phyloP scores from a whole-genome alignment of 1,140 invertebrate species.

The Drosophila navojoa region DNA sequence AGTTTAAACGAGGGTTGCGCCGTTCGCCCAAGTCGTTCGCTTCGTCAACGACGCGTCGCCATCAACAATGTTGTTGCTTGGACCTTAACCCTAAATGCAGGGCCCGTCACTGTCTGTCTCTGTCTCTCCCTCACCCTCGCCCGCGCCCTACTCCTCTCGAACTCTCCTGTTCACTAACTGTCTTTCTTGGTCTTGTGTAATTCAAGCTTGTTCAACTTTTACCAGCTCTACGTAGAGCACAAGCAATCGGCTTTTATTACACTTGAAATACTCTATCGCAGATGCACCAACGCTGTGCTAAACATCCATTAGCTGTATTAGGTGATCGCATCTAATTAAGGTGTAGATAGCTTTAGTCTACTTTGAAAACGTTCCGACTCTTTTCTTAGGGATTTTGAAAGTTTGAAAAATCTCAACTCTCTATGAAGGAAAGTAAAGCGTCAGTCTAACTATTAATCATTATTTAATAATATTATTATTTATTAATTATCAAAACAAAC shows the following conservation, averaged over 20 bases:
- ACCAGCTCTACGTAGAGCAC: constrained; percentile 39
- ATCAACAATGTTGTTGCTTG: constrained; percentile 24
- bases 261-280: constrained; percentile 33
- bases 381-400: not conserved
- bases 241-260: constrained; percentile 43
- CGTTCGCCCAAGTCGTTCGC: constrained; percentile 42
- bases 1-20: constrained; percentile 64
- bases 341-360: too few species aligned
- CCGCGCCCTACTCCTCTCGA: not conserved
- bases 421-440: too few species aligned
- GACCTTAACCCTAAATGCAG: constrained; percentile 60
- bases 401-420: too few species aligned
- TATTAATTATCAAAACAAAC: too few species aligned
- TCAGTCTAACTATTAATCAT: too few species aligned
- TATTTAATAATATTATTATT: too few species aligned
- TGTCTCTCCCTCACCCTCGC: too few species aligned
- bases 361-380: too few species aligned
- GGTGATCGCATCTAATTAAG: not conserved
- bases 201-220: constrained; percentile 61
- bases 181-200: constrained; percentile 44
- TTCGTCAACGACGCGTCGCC: constrained; percentile 25
- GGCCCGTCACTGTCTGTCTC: constrained; percentile 4
- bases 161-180: not conserved
- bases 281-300: not conserved
- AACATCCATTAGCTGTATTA: not conserved